Base-by-base conservation (phyloP, 2,888 invertebrate species). In the Parnassius smintheus region DNA sequence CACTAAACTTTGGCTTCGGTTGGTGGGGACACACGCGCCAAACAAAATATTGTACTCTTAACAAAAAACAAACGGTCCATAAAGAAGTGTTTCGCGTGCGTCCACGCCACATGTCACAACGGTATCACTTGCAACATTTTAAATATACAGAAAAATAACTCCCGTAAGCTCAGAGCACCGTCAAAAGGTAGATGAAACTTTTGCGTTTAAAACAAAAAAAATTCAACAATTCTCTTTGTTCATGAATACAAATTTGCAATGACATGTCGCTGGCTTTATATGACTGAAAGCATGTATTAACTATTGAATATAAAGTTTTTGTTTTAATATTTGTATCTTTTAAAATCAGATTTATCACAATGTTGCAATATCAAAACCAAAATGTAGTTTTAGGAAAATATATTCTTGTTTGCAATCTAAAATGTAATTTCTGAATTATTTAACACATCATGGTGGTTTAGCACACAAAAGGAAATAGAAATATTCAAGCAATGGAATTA, bases 121-220 rank as follows among this genome's bases (percentile, higher is more conserved):
- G 12, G 55, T 55, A 48, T 44, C 12, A 42, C 18, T 50, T 35
- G 57, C 56, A 50, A 56, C 50, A 18, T 12, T 45, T 18, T 53
- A 57, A 12, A 48, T 22, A 44, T 55, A 61, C 55, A 50, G 12
- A 55, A 62, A 54, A 59, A 59, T 61, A 56, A 42, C 60, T 60
- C 50, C 56, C 59, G 52, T 60, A 56, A 60, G 56, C 64, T 60
- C 64, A 48, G 64, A 59, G 59, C 64, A 56, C 56, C 56, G 56
- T 25, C 48, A 48, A 64, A 56, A 60, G 59, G 59, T 63, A 55
- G 44, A 55, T 35, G 49, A 58, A 62, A 58, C 49, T 62, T 12
- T 58, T 62, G 57, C 48, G 53, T 58, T 49, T 25, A 2, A 53
- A 54, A 50, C 54, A 52, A 42, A 61, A 52, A 56, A 61, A 51